phyloP scores from a whole-genome alignment of 2,888 invertebrate species.

The Monoplex corrugatus region DNA sequence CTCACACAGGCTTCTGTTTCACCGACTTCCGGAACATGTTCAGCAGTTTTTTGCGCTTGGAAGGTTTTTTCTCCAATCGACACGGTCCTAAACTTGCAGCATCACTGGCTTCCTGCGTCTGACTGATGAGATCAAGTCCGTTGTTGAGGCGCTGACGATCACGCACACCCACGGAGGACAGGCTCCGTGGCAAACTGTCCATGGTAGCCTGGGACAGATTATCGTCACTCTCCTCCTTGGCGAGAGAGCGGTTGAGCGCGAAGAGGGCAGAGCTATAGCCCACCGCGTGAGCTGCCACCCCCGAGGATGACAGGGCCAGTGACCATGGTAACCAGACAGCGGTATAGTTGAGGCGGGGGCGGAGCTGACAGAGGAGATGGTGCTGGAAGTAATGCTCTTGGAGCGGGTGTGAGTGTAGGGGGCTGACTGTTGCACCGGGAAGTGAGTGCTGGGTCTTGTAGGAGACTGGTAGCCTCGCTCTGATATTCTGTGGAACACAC shows the following conservation, averaged over 20 bases:
- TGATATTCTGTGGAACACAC: too few relatives aligned
- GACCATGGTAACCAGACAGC: neutral
- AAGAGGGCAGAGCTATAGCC: neutral
- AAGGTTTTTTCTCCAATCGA: conserved; percentile 44
- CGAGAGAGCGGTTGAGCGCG: neutral
- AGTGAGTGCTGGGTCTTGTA: conserved; percentile 31
- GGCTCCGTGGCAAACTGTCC: conserved; percentile 42
- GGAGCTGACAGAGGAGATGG: neutral
- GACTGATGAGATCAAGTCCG: conserved; percentile 39
- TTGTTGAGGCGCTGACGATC: conserved; percentile 10
- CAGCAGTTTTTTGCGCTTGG: conserved; percentile 55
- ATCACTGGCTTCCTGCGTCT: neutral
- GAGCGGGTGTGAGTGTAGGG: neutral
- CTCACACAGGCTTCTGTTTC: conserved; percentile 54
- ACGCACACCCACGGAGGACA: conserved; percentile 25
- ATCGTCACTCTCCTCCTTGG: conserved; percentile 29
- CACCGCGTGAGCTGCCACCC: neutral
- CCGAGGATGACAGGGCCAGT: neutral
- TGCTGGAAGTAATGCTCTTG: conserved; percentile 4
- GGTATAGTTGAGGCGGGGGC: neutral
- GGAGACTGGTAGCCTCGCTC: too few relatives aligned
- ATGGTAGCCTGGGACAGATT: conserved; percentile 45
- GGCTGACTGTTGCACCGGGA: too few relatives aligned
- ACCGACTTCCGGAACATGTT: conserved; percentile 50
- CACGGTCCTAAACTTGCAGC: neutral